phyloP scores from a whole-genome alignment of 2,888 invertebrate genomes.

The Heliconius hortense region DNA sequence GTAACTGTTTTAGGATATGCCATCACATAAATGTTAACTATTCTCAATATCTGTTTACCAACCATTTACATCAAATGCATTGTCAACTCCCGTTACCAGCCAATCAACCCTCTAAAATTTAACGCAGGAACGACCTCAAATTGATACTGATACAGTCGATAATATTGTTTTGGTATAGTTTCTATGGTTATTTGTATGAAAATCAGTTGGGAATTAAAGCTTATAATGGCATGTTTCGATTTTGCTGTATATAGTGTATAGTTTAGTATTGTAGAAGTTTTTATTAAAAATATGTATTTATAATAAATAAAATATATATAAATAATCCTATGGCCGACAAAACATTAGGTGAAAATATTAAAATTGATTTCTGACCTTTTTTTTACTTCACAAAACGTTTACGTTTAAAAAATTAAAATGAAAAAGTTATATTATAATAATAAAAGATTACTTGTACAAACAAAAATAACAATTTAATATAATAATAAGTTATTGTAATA shows the following conservation, averaged over 20 bases:
- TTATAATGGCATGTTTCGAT: background rate
- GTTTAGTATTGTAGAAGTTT: background rate
- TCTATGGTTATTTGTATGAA: constrained; percentile 57
- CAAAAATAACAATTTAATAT: constrained; percentile 1
- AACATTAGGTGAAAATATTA: background rate
- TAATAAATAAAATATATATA: background rate
- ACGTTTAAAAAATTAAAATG: background rate
- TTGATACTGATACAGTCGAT: constrained; percentile 61
- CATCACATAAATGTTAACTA: constrained; percentile 64
- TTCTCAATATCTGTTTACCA: constrained; percentile 67
- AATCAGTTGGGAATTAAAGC: constrained; percentile 17
- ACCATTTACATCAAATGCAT: constrained; percentile 68
- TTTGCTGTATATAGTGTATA: background rate
- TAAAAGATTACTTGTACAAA: background rate
- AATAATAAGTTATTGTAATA: background rate
- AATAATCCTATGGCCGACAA: background rate
- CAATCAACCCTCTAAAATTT: constrained; percentile 54
- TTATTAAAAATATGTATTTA: background rate
- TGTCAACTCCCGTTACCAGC: constrained; percentile 58
- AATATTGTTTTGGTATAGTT: constrained; percentile 71
- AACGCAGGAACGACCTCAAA: constrained; percentile 54
- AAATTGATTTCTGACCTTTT: background rate
- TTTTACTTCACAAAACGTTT: background rate
- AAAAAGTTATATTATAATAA: background rate
- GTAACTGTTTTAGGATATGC: background rate